Base-by-base conservation (phyloP, 2,797 vertebrate species). In the Mus caroli region DNA sequence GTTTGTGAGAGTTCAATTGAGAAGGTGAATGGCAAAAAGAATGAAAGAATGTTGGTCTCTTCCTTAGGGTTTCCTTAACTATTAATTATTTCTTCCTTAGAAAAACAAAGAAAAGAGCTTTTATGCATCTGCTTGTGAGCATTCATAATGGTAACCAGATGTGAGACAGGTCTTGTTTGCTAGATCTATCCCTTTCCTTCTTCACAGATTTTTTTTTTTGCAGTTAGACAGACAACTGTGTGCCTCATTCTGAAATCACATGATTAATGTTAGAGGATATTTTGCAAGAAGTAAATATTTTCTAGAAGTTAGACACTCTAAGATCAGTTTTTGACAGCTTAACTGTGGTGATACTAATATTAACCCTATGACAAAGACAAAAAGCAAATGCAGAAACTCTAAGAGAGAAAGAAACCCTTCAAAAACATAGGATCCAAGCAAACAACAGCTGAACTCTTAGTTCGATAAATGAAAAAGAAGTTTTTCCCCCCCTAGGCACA, bases 211-310 rank as follows among this genome's bases (percentile, higher is more conserved):
- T 52, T 10, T 60, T 60, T 20, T 31, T 54, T 71, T 46, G 88
- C 19, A 15, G 3, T 17, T 22, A 77, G 43, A 71, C 26, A 69
- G 67, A 40, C 46, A 58, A 52, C 12, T 43, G 15, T 34, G 8
- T 22, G 14, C 24, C 58, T 86, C 40, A 34, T 64, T 78, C 67
- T 62, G 43, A 85, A 54, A 88, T 56, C n/a, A 43, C 14, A n/a
- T 15, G 10, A 69, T 62, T 85, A 77, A 73, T 80, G 34, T 73
- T 52, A 82, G 90, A 86, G 46, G 8, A 34, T 43, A 88, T 43
- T 92, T 85, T 62, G 69, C 60, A 80, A 93, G 73, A 80, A 50
- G 71, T 34, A 84, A 67, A 50, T 31, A 28, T 14, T 69, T 93
- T 75, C 71, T 73, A 43, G 34, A 78, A 2, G 24, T 60, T 82